Conservation (phyloP, 2,888 invertebrate genomes). For the Drosophila maculinotata region DNA sequence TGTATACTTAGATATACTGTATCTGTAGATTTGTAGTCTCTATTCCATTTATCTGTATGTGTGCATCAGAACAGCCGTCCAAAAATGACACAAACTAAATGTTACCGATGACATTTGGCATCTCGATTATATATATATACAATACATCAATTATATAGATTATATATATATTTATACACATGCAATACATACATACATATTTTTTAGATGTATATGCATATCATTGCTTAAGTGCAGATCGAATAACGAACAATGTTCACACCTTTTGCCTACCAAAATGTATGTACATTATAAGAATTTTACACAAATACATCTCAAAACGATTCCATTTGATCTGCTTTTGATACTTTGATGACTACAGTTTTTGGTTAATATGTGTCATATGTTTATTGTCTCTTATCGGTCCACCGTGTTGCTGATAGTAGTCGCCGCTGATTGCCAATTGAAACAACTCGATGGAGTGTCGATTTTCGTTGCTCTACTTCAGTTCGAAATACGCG, state of each 20-base stretch:
- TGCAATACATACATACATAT: slow-evolving; percentile 5
- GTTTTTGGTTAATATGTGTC: slow-evolving; percentile 38
- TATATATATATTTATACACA: slow-evolving; percentile 29
- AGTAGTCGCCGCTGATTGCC: slow-evolving; percentile 59
- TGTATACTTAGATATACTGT: slow-evolving; percentile 29
- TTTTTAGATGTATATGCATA: slow-evolving; percentile 1
- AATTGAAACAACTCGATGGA: slow-evolving; percentile 47
- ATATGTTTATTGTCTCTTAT: slow-evolving; percentile 45
- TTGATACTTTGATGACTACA: slow-evolving; percentile 15
- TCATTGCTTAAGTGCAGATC: slow-evolving; percentile 10
- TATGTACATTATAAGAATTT: slow-evolving; percentile 39
- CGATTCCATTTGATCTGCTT: slow-evolving; percentile 28
- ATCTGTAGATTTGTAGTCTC: slow-evolving; percentile 14
- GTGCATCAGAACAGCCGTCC: slow-evolving; percentile 32
- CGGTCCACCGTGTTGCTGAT: slow-evolving; percentile 45
- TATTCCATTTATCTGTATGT: slow-evolving; percentile 7
- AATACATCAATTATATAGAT: slow-evolving; percentile 13
- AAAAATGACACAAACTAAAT: slow-evolving; percentile 24
- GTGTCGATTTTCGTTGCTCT: slow-evolving; percentile 16
- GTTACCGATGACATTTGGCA: slow-evolving; percentile 16
- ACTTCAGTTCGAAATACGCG: slow-evolving; percentile 44
- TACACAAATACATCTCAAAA: slow-evolving; percentile 44
- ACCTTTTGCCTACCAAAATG: slow-evolving; percentile 14
- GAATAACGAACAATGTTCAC: slow-evolving; percentile 29
- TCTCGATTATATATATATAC: slow-evolving; percentile 13